Percentiles rank a stretch among this genome's conserved stretches.
phyloP scores from a whole-genome alignment of 2,113 vertebrate species.

The Hippocampus abdominalis region DNA sequence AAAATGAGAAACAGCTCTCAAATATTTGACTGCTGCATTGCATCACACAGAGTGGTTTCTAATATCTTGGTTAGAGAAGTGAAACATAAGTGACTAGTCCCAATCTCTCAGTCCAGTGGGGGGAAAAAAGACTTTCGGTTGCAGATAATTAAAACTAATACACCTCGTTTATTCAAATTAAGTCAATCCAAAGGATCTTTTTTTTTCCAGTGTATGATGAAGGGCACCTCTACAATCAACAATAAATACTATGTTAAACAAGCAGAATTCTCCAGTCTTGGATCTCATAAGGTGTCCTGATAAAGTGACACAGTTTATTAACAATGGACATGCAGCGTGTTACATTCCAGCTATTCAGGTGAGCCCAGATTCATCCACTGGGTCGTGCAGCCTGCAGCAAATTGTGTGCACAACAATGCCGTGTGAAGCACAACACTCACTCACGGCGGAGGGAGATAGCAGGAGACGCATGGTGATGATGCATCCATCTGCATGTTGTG shows the following conservation, averaged over 20 bases:
- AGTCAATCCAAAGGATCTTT: too few species aligned
- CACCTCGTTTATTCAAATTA: too few species aligned
- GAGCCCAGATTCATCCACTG: constrained; percentile 18
- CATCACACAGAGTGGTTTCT: not conserved
- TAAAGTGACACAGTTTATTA: not conserved
- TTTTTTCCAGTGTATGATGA: not conserved
- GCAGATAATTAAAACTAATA: too few species aligned
- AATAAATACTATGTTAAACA: not conserved
- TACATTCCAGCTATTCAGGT: constrained; percentile 1
- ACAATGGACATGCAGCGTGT: not conserved
- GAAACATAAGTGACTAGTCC: not conserved
- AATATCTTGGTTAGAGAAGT: not conserved
- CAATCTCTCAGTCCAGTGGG: not conserved
- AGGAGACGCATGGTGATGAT: constrained; percentile 13
- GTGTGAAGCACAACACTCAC: constrained; percentile 34
- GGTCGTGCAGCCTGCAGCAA: constrained; percentile 32
- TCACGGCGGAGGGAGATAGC: not conserved
- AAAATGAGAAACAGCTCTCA: not conserved
- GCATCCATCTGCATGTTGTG: constrained; percentile 16
- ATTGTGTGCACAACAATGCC: constrained; percentile 23
- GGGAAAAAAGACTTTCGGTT: too few species aligned
- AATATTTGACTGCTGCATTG: not conserved
- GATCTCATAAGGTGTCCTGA: not conserved
- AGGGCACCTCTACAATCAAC: not conserved
- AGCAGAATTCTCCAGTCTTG: not conserved